Conservation (phyloP, 2,113 vertebrate genomes). For the Corythornis madagascariensis region DNA sequence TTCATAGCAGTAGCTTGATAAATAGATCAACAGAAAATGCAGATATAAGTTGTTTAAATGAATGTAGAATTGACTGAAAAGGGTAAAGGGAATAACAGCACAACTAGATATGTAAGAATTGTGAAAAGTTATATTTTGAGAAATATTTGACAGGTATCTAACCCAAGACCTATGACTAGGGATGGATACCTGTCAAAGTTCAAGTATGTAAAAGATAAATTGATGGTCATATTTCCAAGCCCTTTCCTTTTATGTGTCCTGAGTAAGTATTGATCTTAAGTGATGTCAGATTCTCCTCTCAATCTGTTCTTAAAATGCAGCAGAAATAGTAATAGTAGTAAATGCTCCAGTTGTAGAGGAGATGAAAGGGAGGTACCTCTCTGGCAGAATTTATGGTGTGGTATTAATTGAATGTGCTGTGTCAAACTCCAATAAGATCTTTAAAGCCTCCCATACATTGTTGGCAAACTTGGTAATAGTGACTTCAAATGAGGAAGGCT, state of each 20-base stretch:
- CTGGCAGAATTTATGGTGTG: background rate
- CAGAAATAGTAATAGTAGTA: background rate
- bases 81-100: background rate
- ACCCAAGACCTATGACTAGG: background rate
- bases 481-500: background rate
- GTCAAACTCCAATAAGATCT: slow-evolving; percentile 38
- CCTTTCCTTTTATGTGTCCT: background rate
- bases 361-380: background rate
- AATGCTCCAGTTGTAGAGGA: background rate
- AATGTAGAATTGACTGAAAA: background rate
- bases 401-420: slow-evolving; percentile 29
- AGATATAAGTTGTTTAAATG: background rate
- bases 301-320: background rate
- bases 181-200: background rate
- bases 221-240: background rate
- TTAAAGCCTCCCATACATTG: background rate
- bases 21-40: slow-evolving; percentile 2
- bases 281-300: background rate
- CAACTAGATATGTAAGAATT: background rate
- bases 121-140: background rate
- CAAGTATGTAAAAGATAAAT: background rate
- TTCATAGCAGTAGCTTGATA: slow-evolving; percentile 26
- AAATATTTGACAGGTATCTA: too few species aligned
- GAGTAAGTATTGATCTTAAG: background rate
- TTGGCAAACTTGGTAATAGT: background rate